Base-by-base conservation (phyloP, 2,888 invertebrate genomes). In the Ichneumoninae sp. region DNA sequence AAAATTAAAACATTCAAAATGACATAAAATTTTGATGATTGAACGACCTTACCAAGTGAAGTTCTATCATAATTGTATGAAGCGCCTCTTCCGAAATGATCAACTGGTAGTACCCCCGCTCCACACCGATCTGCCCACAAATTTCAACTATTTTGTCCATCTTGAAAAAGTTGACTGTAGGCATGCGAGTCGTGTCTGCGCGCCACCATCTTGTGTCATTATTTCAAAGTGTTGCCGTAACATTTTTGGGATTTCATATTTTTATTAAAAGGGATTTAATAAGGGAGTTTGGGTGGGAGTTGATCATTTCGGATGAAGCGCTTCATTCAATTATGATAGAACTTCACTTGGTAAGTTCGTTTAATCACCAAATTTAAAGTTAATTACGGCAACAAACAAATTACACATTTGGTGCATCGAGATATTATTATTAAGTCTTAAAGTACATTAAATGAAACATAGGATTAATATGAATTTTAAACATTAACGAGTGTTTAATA, bases 281-380 rank as follows among this genome's bases (percentile, higher is more conserved):
- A n/a, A n/a, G n/a, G n/a, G n/a, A n/a, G n/a, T n/a, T n/a, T 54
- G 54, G 54, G 22, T 54, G 22, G 22, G 54, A 30, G 33, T 62
- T 80, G 22, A 22, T 22, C 22, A 22, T 22, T 22, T 22, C 22
- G 22, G 22, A 22, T 1, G 22, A 22, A 1, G 22, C 22, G 22
- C 22, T 22, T 22, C 22, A 22, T 22, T 1, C 22, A 22, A 22
- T 22, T 22, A 22, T 22, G 22, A 22, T 74, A 19, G 72, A 40
- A 60, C 72, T 40, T 72, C 72, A 74, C 47, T 74, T 74, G 62
- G 72, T 74, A 74, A 74, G 60, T 30, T 74, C 72, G 62, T 78
- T 82, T 82, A 82, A 79, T 79, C 82, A 60, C 57, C 50, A 26
- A 74, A 80, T 83, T 84, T 54, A 79, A 79, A 82, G 70, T 16